Base-by-base conservation (phyloP, 2,888 invertebrate genomes). In the Drosophila monieri region DNA sequence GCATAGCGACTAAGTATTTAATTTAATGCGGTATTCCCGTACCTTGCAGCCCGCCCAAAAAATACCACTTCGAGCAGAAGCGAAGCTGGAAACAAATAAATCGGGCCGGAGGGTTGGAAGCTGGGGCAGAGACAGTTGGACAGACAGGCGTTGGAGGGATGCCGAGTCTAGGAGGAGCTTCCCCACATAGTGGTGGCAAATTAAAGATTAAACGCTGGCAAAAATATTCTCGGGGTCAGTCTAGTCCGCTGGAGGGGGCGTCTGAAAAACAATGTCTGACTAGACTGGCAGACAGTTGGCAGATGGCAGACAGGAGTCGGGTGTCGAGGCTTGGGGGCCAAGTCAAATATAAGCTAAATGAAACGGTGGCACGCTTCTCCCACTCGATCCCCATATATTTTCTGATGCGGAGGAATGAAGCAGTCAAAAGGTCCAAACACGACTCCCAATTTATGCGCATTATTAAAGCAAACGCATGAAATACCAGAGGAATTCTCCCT, bases 391-490 rank as follows among this genome's bases (percentile, higher is more conserved):
- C 30, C 14, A 18, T 41, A 41, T 41, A 41, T 41, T 12, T 47
- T 5, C 21, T 37, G 21, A 9, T 3, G 14, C 53, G 43, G 23
- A 55, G 65, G 74, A 78, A 88, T 84, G 78, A 80, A 86, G 77
- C 78, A 86, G 85, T 85, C 85, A 85, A 80, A 81, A 75, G 85
- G 81, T 74, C 78, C 70, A 56, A 75, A 47, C 46, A 47, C 39
- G 71, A 71, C 74, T 68, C 48, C 83, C 79, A 85, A 85, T 85
- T 85, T 85, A 85, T 85, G 88, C 85, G 88, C 85, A 88, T 85
- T 85, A 88, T 88, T 88, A 85, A 85, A 80, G 79, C 48, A 74
- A 84, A 85, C 78, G 83, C 85, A 77, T 78, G 86, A 75, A 73
- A 81, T 86, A 77, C 73, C 67, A 48, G 68, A 18, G 70, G 71